Conservation (phyloP, 2,797 vertebrate genomes). For the Lutjanus campechanus region DNA sequence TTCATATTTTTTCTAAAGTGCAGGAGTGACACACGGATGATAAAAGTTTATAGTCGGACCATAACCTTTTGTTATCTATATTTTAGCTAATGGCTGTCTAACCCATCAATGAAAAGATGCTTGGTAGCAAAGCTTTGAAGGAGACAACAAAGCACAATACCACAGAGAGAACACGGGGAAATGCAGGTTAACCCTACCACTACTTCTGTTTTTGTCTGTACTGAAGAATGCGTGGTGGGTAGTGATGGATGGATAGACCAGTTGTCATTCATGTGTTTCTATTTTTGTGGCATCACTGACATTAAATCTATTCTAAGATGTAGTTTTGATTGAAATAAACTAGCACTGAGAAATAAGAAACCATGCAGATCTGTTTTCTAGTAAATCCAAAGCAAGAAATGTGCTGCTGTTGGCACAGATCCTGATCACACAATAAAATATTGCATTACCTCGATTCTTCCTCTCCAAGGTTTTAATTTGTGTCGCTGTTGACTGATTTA, state of each 20-base stretch:
- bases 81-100: slow-evolving; percentile 44
- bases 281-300: slow-evolving; percentile 39
- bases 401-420: slow-evolving; percentile 40
- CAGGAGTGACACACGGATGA: slow-evolving; percentile 67
- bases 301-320: slow-evolving; percentile 58
- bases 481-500: slow-evolving; percentile 41
- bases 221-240: slow-evolving; percentile 30
- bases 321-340: slow-evolving; percentile 58
- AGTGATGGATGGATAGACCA: slow-evolving; percentile 29
- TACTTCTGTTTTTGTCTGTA: slow-evolving; percentile 36
- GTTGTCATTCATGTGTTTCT: slow-evolving; percentile 48
- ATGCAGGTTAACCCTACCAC: slow-evolving; percentile 38
- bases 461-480: slow-evolving; percentile 26
- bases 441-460: slow-evolving; percentile 51
- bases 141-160: slow-evolving; percentile 73
- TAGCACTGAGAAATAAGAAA: slow-evolving; percentile 70
- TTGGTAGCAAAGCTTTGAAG: slow-evolving; percentile 54
- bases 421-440: slow-evolving; percentile 49
- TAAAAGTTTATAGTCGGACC: slow-evolving; percentile 35
- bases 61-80: neutral
- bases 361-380: slow-evolving; percentile 69
- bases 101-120: slow-evolving; percentile 39
- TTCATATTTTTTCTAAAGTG: slow-evolving; percentile 74
- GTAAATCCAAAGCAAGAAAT: slow-evolving; percentile 59
- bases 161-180: slow-evolving; percentile 66